Evolutionary conservation across 2,113 vertebrate genomes (phyloP), one percentile per base, ranked within the genome.

Genomic region (Lasiurus cinereus): DNA sequence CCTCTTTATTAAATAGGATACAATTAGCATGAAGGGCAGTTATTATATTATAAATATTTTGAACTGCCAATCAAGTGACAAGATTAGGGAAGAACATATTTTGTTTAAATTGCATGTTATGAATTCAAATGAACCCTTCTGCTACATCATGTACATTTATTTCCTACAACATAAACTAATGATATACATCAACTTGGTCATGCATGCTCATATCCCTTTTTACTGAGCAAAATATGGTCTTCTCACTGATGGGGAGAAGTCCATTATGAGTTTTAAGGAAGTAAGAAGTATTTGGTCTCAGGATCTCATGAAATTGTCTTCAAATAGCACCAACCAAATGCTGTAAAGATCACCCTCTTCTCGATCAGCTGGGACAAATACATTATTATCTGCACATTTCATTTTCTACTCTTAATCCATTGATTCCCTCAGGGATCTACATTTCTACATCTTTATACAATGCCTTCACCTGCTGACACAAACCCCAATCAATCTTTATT

Each of bases 401-500:
- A 77, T 94, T 92, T 83, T 59, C 36, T 59, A 79, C 36, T 87
- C 88, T 94, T 33, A 89, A 87, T 83, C 39, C 33, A 72, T 48
- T 8, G 8, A 89, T 89, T 93, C 33, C 76, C 70, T 94, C 69
- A 91, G 36, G 18, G 33, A 79, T 89, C 56, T 59, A 83, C 80
- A 95, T 36, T 80, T 90, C 27, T 86, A 83, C 10, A 79, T 91
- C 33, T 88, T 62, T 91, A 13, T 56, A 46, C 54, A 56, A 86
- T 62, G 50, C 67, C 21, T 93, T 91, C 73, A 84, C 52, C 70
- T 88, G 70, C 39, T 83, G 24, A 91, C 54, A 95, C 56, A 95
- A 91, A 85, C 21, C n/a, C 73, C 77, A 85, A 83, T 39, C 64
- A 94, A 92, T 84, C 67, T 94, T 91, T 78, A 93, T 15, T 88